Evolutionary conservation across 2,797 vertebrate species (phyloP).

Genomic region (Tauraco hartlaubi): DNA sequence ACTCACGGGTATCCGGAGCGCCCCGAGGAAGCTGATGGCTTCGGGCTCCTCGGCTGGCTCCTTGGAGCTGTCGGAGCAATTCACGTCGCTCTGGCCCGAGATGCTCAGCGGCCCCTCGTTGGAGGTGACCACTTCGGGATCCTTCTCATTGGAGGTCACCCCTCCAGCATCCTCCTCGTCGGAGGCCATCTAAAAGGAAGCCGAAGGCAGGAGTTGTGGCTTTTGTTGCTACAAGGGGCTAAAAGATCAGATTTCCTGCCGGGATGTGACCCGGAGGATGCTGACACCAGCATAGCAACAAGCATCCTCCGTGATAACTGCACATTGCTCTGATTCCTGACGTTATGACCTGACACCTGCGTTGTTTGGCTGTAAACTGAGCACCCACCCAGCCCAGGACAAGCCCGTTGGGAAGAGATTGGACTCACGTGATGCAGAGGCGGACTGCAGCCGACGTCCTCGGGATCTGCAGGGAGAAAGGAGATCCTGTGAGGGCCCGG

Average conservation of each 20-base stretch:
- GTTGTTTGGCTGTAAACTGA: not conserved
- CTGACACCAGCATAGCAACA: fast-evolving
- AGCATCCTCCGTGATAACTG: not conserved
- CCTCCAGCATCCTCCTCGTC: slow-evolving; percentile 34
- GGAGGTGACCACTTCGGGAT: not conserved
- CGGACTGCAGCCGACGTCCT: slow-evolving; percentile 90
- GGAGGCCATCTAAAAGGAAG: not conserved
- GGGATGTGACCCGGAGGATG: not conserved
- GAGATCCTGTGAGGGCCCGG: not conserved
- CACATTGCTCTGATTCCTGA: not conserved
- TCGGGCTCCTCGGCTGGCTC: slow-evolving; percentile 66
- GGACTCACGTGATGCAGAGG: slow-evolving; percentile 89
- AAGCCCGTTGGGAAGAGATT: fast-evolving
- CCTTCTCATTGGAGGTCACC: slow-evolving; percentile 38
- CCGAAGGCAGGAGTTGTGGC: not conserved
- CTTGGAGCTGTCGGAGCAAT: not conserved
- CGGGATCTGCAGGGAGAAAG: slow-evolving; percentile 85
- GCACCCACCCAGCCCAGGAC: not conserved
- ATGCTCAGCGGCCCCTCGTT: not conserved
- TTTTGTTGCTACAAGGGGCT: not conserved
- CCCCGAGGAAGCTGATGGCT: slow-evolving; percentile 92
- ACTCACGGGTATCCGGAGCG: slow-evolving; percentile 93
- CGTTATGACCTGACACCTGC: fast-evolving
- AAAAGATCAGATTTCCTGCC: not conserved
- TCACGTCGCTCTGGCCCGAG: not conserved